Evolutionary conservation across 2,888 invertebrate genomes (phyloP).

Genomic region (Biston betularia): DNA sequence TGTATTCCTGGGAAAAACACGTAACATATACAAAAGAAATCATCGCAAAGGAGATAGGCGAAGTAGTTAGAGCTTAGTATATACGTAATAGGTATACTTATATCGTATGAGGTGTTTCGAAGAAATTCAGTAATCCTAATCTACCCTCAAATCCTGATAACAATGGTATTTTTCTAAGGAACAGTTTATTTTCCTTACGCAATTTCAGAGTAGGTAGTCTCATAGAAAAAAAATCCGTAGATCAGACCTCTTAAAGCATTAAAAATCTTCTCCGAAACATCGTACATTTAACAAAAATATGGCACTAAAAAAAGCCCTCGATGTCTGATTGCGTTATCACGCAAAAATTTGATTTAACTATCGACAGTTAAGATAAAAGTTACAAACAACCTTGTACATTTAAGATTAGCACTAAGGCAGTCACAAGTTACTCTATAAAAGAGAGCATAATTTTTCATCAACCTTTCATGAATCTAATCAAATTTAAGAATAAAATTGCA

Average conservation of each 20-base stretch:
- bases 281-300: neutral
- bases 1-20: constrained; percentile 4
- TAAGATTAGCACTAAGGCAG: neutral
- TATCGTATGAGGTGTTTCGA: no score
- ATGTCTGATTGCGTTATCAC: neutral
- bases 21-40: neutral
- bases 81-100: no score
- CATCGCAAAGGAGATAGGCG: neutral
- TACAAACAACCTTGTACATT: constrained; percentile 22
- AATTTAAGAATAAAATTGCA: constrained; percentile 25
- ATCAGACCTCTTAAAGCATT: no score
- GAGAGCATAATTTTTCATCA: neutral
- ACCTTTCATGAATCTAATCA: constrained; percentile 22
- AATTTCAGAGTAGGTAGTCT: no score
- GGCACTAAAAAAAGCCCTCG: neutral
- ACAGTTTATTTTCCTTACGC: no score
- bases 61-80: no score
- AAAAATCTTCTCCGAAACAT: no score
- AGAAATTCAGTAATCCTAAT: no score
- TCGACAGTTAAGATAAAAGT: constrained; percentile 27
- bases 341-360: constrained; percentile 32
- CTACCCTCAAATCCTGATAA: no score
- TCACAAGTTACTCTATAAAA: neutral
- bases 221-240: no score
- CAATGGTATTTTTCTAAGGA: no score